Evolutionary conservation across 92 coral and sea anemone genomes (phyloP).

Genomic region (Siderastrea siderea): DNA sequence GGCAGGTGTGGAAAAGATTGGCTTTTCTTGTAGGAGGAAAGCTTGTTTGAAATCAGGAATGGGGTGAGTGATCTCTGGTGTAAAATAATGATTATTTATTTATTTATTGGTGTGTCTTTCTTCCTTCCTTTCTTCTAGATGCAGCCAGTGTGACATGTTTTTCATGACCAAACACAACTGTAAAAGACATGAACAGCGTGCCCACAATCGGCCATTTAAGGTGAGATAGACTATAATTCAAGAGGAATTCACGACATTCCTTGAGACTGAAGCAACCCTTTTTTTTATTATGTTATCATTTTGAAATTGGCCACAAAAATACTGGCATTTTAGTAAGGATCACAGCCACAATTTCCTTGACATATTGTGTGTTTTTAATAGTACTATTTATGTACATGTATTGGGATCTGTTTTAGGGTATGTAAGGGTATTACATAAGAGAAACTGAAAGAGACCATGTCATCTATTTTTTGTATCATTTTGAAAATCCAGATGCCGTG

Average conservation of each 20-base stretch:
- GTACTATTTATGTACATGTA: too few relatives aligned
- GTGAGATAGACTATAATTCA: constrained; percentile 25
- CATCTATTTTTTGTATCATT: too few relatives aligned
- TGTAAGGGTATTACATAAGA: too few relatives aligned
- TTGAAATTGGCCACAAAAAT: too few relatives aligned
- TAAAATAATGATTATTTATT: not conserved
- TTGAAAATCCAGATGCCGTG: too few relatives aligned
- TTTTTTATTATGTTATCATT: not conserved
- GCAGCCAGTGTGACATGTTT: constrained; percentile 73
- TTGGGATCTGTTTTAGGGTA: too few relatives aligned
- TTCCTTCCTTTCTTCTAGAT: constrained; percentile 54
- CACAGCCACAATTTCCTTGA: too few relatives aligned
- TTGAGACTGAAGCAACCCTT: not conserved
- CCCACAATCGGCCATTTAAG: constrained; percentile 89
- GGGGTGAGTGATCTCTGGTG: not conserved
- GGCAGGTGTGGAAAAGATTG: too few relatives aligned
- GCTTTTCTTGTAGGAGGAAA: not conserved
- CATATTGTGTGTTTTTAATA: too few relatives aligned
- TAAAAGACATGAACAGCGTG: constrained; percentile 80
- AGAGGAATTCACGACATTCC: not conserved
- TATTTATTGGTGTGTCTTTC: not conserved
- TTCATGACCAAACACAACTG: constrained; percentile 84
- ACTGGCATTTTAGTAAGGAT: too few relatives aligned
- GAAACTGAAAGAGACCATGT: too few relatives aligned
- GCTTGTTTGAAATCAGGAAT: too few relatives aligned